Base-by-base conservation (phyloP, 2,113 vertebrate species). In the Steatornis caripensis region DNA sequence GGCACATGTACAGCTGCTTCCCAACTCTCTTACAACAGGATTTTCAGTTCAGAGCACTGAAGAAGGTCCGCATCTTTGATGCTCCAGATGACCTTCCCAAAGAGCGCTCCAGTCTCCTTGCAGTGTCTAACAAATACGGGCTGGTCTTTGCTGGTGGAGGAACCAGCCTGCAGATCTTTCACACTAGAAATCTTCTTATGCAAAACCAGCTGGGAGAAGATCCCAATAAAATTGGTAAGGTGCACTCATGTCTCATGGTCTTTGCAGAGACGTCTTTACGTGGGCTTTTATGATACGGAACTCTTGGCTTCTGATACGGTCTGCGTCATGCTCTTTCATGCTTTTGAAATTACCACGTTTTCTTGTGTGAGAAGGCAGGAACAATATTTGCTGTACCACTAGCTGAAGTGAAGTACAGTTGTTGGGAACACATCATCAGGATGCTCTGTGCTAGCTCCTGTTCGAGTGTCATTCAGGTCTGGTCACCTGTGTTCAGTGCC, bases 41-140 rank as follows among this genome's bases (percentile, higher is more conserved):
- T 95, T 99, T 99, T 91, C 98, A 99, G 93, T 99, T 99, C 96
- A 98, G 98, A 84, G 99, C 99, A 2, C 98, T 99, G 98, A 99
- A 99, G 98, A 99, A 99, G 91, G 97, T 98, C 11, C 98, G 98
- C 23, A 97, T 99, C 62, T 99, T 99, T 64, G 98, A 99, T 5
- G 57, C 99, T 9, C 97, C 98, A 0, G 98, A 98, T 4, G 98
- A 99, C 15, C 70, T 99, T 72, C 98, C 99, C 24, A 99, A 98
- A 91, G 99, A 99, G 21, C 99, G 99, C 79, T 98, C 98, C 2
- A 99, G 88, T 70, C 98, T 99, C 18, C 99, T 99, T 0, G 96
- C 97, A 1, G 74, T 99, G 70, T 99, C 99, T n/a, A 99, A 99
- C 96, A 99, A 99, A 60, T 99, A 98, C 0, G 99, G 99, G 5